Conservation (phyloP, 2,113 vertebrate species). For the Falco punctatus region DNA sequence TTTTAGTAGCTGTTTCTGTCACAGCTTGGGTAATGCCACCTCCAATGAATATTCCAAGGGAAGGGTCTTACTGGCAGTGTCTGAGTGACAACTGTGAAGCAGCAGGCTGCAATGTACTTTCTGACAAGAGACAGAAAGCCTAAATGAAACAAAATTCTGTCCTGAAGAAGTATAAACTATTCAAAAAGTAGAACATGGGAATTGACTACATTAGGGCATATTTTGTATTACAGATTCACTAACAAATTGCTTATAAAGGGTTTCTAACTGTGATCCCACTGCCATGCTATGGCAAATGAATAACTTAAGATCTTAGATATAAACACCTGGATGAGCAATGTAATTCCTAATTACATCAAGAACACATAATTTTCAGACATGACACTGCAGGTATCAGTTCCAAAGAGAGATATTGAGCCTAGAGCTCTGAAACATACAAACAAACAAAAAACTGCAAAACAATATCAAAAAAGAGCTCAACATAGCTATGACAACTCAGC, state of each 20-base stretch:
- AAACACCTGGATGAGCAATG: neutral
- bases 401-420: neutral
- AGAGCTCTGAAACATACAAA: neutral
- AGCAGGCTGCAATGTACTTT: neutral
- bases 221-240: neutral
- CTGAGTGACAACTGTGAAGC: neutral
- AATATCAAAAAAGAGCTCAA: neutral
- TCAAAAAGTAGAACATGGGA: neutral
- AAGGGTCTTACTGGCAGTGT: neutral
- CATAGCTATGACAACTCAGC: neutral
- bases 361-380: neutral
- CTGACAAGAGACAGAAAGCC: neutral
- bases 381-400: neutral
- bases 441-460: neutral
- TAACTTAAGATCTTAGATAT: neutral
- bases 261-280: neutral
- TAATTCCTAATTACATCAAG: neutral
- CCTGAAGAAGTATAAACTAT: neutral
- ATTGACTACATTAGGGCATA: neutral
- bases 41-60: neutral
- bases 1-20: constrained; percentile 23
- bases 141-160: neutral
- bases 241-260: neutral
- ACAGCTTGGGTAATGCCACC: neutral
- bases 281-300: neutral